Evolutionary conservation across 2,888 invertebrate genomes (phyloP), one percentile per base, ranked within the genome.

Genomic region (Carabus problematicus): DNA sequence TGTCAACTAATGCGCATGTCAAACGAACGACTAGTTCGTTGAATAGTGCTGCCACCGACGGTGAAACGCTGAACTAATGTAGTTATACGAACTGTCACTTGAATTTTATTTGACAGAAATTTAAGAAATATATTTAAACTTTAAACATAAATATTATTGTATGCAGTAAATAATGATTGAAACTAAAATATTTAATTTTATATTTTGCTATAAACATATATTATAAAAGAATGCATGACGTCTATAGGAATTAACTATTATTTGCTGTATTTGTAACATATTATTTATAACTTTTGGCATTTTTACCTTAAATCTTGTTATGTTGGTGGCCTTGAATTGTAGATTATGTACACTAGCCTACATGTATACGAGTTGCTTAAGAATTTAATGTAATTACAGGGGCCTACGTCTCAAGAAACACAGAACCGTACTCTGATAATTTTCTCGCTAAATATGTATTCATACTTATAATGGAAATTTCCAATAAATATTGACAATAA

Each of bases 321-420:
- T 29, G 29, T 29, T 29, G 16, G 45, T 64, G 56, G n/a, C 64
- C 64, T 64, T 64, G 64, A 55, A 64, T 11, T 64, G 45, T 19
- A 56, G 45, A 55, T 45, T 62, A 43, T 19, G 2, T 55, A 56
- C 39, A 54, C 41, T 64, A 64, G 9, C 47, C 64, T 64, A 64
- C 56, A 64, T 64, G 40, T 43, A 16, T 18, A 52, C n/a, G n/a
- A 52, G 14, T 9, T 9, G n/a, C 19, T 49, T 66, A 66, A 66
- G 58, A 58, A 66, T 49, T 59, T 66, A 66, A 66, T 66, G 66
- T 59, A 59, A 66, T 66, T 66, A 66, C 56, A 29, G 8, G 9
- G 12, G 12, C 54, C 29, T 41, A 41, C 19, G 43, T 14, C 45
- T 45, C 39, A 45, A 56, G 18, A 29, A 49, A 16, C 40, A 49